A percentile compares a stretch with the other conserved stretches of the same genome.
Conservation (phyloP, 1,140 invertebrate species). For the Drosophila setifemur region DNA sequence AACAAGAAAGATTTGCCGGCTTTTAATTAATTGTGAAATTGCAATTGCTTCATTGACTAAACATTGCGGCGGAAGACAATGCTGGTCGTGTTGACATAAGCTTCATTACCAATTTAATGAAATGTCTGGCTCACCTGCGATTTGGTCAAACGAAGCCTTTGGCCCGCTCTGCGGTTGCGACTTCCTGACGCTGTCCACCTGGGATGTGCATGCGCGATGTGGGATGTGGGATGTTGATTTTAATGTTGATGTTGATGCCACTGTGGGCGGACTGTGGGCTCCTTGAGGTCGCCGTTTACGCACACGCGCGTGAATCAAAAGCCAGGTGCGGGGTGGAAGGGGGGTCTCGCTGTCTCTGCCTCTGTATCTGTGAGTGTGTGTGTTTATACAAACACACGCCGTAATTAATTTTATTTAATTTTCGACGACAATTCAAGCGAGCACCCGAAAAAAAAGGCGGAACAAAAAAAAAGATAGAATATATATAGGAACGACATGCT, state of each 20-base stretch:
- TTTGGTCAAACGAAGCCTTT: constrained; percentile 24
- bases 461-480: not conserved
- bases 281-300: constrained; percentile 26
- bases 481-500: not conserved
- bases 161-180: constrained; percentile 3
- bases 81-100: no score
- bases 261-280: constrained; percentile 28
- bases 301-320: constrained; percentile 68
- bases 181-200: not conserved
- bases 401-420: constrained; percentile 81
- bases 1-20: no score
- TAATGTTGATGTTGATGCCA: constrained; percentile 27
- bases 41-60: no score
- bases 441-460: constrained; percentile 23
- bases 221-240: not conserved
- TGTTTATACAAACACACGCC: constrained; percentile 59
- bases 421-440: constrained; percentile 76
- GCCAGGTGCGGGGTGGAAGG: constrained; percentile 4
- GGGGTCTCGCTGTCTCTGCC: not conserved
- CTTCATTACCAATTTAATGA: not conserved
- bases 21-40: no score
- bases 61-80: not conserved
- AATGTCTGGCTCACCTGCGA: not conserved
- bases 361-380: constrained; percentile 6
- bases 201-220: no score